Conservation (phyloP, 2,888 invertebrate genomes). For the Agrilus biguttatus region DNA sequence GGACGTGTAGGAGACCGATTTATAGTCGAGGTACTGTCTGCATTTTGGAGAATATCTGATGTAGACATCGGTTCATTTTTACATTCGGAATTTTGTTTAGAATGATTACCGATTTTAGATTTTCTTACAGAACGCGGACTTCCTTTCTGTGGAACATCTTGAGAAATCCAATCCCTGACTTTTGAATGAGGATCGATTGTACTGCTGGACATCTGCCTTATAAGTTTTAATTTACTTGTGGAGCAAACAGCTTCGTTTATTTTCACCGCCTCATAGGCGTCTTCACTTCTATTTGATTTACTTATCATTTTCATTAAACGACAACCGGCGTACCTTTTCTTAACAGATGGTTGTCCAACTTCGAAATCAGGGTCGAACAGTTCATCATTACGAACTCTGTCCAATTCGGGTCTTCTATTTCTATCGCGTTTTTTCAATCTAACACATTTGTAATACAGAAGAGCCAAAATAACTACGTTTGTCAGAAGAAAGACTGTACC, state of each 20-base stretch:
- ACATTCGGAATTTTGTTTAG: conserved; percentile 4
- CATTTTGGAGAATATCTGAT: conserved; percentile 3
- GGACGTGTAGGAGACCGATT: conserved; percentile 27
- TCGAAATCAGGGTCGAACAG: conserved; percentile 18
- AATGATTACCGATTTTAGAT: conserved; percentile 4
- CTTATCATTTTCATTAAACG: conserved; percentile 42
- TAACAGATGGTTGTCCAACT: conserved; percentile 34
- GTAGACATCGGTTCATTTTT: conserved; percentile 3
- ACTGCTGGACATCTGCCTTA: conserved; percentile 60
- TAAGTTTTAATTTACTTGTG: conserved; percentile 47
- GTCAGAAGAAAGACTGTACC: conserved; percentile 57
- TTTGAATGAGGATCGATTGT: conserved; percentile 77
- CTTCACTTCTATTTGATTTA: conserved; percentile 34
- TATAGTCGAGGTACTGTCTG: conserved; percentile 20
- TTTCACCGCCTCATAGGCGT: conserved; percentile 36
- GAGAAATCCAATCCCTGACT: conserved; percentile 75
- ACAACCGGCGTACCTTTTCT: conserved; percentile 31
- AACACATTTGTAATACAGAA: conserved; percentile 52
- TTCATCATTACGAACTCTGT: conserved; percentile 17
- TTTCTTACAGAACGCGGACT: conserved; percentile 49
- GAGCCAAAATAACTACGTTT: conserved; percentile 54
- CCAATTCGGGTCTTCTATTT: conserved; percentile 36
- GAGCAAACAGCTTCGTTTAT: conserved; percentile 33
- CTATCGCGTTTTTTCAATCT: conserved; percentile 38
- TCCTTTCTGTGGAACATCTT: conserved; percentile 59